phyloP scores from a whole-genome alignment of 1,140 invertebrate species.

The Matsumurasca onukii region DNA sequence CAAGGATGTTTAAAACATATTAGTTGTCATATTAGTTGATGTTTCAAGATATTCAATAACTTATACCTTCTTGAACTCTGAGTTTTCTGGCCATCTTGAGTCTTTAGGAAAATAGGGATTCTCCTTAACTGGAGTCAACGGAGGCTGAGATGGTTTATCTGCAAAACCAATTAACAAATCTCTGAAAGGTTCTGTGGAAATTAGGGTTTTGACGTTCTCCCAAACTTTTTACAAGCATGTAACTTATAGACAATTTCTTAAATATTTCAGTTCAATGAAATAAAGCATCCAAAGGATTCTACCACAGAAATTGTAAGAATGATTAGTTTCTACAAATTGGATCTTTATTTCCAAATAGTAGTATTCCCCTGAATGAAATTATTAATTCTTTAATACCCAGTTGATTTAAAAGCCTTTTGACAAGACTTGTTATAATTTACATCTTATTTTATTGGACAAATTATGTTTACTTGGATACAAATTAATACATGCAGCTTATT shows the following conservation, averaged over 20 bases:
- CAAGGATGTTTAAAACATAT: not conserved
- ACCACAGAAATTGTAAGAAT: no score
- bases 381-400: not conserved
- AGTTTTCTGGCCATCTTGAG: conserved; percentile 4
- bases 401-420: not conserved
- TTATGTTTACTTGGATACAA: no score
- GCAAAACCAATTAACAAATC: not conserved
- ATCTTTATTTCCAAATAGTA: no score
- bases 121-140: not conserved
- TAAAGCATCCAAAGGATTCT: no score
- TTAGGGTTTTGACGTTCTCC: no score
- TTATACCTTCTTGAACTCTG: conserved; percentile 14
- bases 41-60: not conserved
- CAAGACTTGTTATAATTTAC: not conserved
- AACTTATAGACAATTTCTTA: not conserved
- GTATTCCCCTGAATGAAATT: not conserved
- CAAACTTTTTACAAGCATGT: not conserved
- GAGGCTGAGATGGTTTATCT: not conserved
- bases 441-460: not conserved
- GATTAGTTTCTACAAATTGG: no score
- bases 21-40: not conserved
- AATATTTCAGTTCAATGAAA: not conserved
- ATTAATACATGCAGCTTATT: no score
- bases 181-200: no score
- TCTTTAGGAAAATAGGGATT: not conserved